Percentiles rank a stretch among this genome's conserved stretches.
Evolutionary conservation across 2,113 vertebrate species (phyloP).

Genomic region (Menidia beryllina): DNA sequence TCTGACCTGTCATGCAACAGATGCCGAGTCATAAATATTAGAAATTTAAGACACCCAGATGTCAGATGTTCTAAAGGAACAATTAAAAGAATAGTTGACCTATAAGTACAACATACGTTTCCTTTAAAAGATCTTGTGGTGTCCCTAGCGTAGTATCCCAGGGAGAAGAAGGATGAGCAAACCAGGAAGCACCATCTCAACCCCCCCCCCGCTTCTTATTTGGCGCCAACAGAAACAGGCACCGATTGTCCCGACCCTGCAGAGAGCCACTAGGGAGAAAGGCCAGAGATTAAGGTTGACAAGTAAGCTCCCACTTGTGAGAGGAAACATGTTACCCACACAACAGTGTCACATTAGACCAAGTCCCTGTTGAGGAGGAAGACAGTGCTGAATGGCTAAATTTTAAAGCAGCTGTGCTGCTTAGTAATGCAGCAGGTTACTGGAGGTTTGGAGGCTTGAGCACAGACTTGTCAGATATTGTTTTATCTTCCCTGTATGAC

Average conservation of each 20-base stretch:
- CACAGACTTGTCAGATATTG: conserved; percentile 10
- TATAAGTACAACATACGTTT: conserved; percentile 35
- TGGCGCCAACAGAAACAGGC: conserved; percentile 55
- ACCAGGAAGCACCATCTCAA: conserved; percentile 34
- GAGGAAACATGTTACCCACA: conserved; percentile 45
- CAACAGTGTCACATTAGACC: conserved; percentile 52
- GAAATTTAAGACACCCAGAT: conserved; percentile 40
- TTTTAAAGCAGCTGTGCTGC: conserved; percentile 19
- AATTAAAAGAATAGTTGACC: conserved; percentile 55
- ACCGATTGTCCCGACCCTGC: conserved; percentile 68
- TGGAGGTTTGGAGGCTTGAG: background rate
- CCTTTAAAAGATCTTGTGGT: too few relatives aligned
- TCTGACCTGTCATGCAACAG: conserved; percentile 41
- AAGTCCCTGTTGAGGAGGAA: conserved; percentile 15
- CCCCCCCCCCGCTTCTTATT: conserved; percentile 33
- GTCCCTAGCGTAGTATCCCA: conserved; percentile 10
- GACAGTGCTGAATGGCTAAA: conserved; percentile 33
- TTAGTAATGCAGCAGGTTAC: conserved; percentile 5
- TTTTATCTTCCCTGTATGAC: conserved; percentile 6
- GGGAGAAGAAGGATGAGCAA: conserved; percentile 39
- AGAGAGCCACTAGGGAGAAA: conserved; percentile 51
- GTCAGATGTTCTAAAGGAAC: conserved; percentile 16
- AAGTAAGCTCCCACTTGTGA: conserved; percentile 49
- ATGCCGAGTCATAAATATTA: conserved; percentile 59
- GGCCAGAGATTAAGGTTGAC: conserved; percentile 63